phyloP scores from a whole-genome alignment of 2,797 vertebrate genomes.

The Megalops cyprinoides region DNA sequence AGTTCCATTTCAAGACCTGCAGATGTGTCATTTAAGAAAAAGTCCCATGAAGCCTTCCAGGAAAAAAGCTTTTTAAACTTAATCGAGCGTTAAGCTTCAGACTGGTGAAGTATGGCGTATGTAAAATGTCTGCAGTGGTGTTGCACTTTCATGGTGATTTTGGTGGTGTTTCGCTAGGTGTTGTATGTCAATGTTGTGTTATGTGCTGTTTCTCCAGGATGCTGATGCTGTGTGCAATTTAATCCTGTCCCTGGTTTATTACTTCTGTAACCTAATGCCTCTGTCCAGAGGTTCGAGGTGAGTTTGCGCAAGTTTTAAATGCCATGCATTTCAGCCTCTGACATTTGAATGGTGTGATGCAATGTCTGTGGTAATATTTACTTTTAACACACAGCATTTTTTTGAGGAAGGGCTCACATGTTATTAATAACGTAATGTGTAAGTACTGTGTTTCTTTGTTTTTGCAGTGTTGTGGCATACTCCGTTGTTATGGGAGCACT shows the following conservation, averaged over 20 bases:
- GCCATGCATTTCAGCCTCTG: background rate
- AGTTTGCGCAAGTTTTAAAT: conserved; percentile 57
- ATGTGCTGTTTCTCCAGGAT: conserved; percentile 73
- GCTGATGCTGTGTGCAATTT: conserved; percentile 94
- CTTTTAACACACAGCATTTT: background rate
- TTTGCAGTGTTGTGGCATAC: conserved; percentile 89
- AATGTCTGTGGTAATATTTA: background rate
- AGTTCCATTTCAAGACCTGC: background rate
- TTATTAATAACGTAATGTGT: too few relatives aligned
- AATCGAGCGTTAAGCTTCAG: background rate
- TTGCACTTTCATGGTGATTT: background rate
- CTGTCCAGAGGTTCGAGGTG: conserved; percentile 92
- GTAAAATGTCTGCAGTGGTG: background rate
- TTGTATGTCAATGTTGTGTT: background rate
- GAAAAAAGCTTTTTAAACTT: background rate
- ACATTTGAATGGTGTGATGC: background rate
- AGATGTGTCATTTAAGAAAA: too few relatives aligned
- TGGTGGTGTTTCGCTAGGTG: background rate
- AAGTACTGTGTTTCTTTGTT: background rate
- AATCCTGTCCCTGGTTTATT: conserved; percentile 94
- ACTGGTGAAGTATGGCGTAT: background rate
- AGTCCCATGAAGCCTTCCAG: background rate
- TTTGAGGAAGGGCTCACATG: background rate
- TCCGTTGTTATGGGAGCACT: conserved; percentile 94
- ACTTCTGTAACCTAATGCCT: conserved; percentile 99